These are phyloP conservation scores for Podarcis siculus DNA, from an alignment of 2,797 vertebrate genomes.

Conservation along the genomic window DNA sequence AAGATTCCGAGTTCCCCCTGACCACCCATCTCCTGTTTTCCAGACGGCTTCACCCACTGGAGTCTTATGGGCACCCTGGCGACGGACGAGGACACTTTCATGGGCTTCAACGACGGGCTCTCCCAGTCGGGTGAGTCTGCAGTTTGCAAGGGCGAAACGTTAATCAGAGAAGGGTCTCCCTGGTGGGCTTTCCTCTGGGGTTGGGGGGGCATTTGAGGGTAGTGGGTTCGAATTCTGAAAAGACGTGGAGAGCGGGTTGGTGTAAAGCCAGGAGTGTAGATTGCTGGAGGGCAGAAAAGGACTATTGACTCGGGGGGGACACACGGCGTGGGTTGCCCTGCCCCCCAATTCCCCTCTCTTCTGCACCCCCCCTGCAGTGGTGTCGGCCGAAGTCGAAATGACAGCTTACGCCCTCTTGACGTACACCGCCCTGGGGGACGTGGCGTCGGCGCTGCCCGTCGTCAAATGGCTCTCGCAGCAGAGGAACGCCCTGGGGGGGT, in stretches of 20 bases:
- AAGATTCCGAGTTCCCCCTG: not conserved
- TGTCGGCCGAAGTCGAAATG: constrained; percentile 95
- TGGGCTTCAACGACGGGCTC: constrained; percentile 91
- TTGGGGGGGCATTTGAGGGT: too few species aligned
- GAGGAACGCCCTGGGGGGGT: constrained; percentile 91
- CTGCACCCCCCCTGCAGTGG: constrained; percentile 76
- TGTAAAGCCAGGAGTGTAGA: too few species aligned
- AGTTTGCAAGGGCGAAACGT: too few species aligned
- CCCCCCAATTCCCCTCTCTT: rapidly evolving
- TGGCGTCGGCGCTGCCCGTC: constrained; percentile 90
- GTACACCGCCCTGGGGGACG: constrained; percentile 88
- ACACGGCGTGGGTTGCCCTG: too few species aligned
- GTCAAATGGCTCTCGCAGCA: constrained; percentile 97
- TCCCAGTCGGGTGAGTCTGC: constrained; percentile 87
- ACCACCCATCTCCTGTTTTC: not conserved
- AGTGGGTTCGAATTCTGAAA: too few species aligned
- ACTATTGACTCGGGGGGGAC: too few species aligned
- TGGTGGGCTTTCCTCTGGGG: too few species aligned
- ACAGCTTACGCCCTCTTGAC: constrained; percentile 92
- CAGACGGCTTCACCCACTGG: constrained; percentile 95
- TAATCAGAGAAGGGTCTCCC: too few species aligned
- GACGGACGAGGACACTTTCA: constrained; percentile 88
- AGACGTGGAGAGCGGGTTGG: too few species aligned
- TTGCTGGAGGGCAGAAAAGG: too few species aligned
- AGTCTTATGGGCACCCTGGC: constrained; percentile 88